Conservation (phyloP, 2,113 vertebrate species). For the Pedetes capensis region DNA sequence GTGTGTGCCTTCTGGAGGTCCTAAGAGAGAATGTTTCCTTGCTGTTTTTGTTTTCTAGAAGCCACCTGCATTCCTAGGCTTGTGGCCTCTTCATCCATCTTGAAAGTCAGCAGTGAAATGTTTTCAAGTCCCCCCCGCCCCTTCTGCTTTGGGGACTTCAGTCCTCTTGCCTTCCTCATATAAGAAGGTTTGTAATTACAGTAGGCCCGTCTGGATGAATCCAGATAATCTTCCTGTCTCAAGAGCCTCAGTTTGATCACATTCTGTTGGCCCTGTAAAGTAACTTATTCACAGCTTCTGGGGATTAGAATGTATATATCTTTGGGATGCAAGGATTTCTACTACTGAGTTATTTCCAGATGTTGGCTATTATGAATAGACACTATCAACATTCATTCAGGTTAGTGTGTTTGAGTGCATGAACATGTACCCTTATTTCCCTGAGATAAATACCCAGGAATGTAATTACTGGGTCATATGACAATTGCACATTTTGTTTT, state of each 20-base stretch:
- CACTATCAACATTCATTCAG: not conserved
- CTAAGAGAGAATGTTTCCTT: not conserved
- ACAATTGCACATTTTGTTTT: not conserved
- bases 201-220: too few species aligned
- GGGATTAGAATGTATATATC: not conserved
- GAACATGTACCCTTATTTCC: not conserved
- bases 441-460: not conserved
- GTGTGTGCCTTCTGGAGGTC: not conserved
- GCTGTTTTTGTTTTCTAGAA: not conserved
- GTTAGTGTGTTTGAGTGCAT: not conserved
- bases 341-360: not conserved
- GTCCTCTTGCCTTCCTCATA: not conserved
- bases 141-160: not conserved
- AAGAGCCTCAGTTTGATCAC: not conserved
- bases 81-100: not conserved
- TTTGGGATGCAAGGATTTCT: not conserved
- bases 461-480: not conserved
- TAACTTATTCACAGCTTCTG: not conserved
- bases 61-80: not conserved
- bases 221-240: not conserved
- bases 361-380: not conserved
- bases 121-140: not conserved
- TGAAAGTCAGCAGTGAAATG: not conserved
- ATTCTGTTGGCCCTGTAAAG: not conserved
- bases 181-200: not conserved